A percentile compares a stretch with the other conserved stretches of the same genome.
phyloP scores from a whole-genome alignment of 2,797 vertebrate species.

The Rallus crepitans region DNA sequence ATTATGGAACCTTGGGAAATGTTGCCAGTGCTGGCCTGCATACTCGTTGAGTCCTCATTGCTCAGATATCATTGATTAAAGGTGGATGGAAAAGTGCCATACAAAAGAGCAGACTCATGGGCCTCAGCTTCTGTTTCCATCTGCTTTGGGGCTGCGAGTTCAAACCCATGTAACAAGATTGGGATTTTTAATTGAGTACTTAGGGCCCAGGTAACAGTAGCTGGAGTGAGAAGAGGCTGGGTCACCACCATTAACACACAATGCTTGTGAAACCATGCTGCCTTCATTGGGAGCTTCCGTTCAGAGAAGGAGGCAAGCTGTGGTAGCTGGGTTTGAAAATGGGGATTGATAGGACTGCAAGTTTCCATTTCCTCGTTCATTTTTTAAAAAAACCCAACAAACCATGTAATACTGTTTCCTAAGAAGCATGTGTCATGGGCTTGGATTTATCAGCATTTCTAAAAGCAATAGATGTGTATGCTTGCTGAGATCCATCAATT shows the following conservation, averaged over 20 bases:
- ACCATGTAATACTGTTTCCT: background rate
- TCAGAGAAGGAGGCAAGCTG: background rate
- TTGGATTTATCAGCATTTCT: slow-evolving; percentile 41
- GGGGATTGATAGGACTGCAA: background rate
- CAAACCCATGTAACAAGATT: background rate
- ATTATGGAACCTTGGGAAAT: slow-evolving; percentile 46
- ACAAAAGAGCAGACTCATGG: background rate
- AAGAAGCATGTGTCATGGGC: background rate
- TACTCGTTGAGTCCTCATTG: background rate
- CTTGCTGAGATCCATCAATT: slow-evolving; percentile 30
- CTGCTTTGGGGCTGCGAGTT: background rate
- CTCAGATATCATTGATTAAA: slow-evolving; percentile 41
- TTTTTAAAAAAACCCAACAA: background rate
- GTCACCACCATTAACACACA: rapidly evolving
- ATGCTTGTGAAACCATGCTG: background rate
- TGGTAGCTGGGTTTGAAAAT: background rate
- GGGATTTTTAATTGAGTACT: background rate
- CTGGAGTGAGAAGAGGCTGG: background rate
- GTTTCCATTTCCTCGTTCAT: background rate
- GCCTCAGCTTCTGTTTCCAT: slow-evolving; percentile 6
- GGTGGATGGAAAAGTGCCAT: slow-evolving; percentile 38
- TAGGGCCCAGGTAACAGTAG: background rate
- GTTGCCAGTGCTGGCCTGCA: slow-evolving; percentile 15
- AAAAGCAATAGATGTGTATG: background rate
- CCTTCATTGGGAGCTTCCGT: background rate